Evolutionary conservation across 2,797 vertebrate species (phyloP).

Genomic region (Thamnophis elegans): DNA sequence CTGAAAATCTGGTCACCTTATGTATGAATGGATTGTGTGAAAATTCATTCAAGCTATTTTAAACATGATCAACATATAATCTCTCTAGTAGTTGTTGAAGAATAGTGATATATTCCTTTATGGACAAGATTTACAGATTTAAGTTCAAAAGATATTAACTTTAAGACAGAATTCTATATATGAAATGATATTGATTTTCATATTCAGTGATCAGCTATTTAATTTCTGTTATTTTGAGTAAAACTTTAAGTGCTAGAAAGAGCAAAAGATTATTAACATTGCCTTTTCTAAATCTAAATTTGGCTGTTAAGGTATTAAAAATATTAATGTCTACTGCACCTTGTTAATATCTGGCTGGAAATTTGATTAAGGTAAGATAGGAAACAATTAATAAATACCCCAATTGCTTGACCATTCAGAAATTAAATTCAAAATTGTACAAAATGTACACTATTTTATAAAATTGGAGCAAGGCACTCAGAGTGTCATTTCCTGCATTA

Average conservation of each 20-base stretch:
- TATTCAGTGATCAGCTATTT: background rate
- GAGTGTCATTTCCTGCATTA: background rate
- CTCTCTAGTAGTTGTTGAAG: background rate
- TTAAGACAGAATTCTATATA: background rate
- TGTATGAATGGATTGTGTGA: background rate
- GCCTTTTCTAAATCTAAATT: background rate
- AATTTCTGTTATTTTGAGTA: background rate
- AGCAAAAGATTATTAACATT: background rate
- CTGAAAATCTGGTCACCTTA: too few species aligned
- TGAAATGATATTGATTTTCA: background rate
- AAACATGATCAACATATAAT: background rate
- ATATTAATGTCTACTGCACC: background rate
- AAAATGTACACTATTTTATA: background rate
- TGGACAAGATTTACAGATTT: background rate
- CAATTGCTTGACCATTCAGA: background rate
- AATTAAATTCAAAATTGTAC: background rate
- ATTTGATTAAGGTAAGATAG: background rate
- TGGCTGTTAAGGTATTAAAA: background rate
- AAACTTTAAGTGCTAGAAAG: background rate
- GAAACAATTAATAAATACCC: background rate
- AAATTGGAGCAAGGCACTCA: background rate
- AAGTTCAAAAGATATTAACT: background rate
- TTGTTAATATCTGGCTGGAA: background rate
- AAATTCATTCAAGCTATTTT: background rate
- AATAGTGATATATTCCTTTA: background rate